Base-by-base conservation (phyloP, 2,113 vertebrate genomes). In the Hyla sarda region DNA sequence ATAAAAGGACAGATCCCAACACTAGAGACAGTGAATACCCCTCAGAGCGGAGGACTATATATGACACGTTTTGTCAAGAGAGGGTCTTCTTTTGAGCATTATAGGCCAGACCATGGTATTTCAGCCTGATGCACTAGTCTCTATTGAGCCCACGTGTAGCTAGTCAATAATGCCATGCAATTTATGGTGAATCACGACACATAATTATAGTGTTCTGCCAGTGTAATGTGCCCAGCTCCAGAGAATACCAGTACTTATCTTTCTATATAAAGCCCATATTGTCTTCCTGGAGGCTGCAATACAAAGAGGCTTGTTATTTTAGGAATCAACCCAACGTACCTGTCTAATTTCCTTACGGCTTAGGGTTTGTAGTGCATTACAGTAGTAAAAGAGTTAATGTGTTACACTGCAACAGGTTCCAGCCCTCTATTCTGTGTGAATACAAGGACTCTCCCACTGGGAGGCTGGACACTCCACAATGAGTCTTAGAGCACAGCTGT, bases 381-480 rank as follows among this genome's bases (percentile, higher is more conserved):
- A 80, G 77, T 13, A 34, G 32, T 60, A 30, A 4, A 17, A 80
- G 77, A 58, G 77, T 80, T 80, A 80, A 80, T 37, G 2, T 56
- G 13, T 7, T 21, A 60, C 28, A 45, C 32, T 62, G 77, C 77
- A 80, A 80, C 77, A 80, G 77, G 77, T 80, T 58, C 54, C 34
- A 60, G 77, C 77, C 54, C 34, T 45, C 34, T 28, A 41, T 25
- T 41, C 54, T 32, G n/a, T 30, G 60, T 32, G 67, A 82, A 82
- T 54, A 65, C 1, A 16, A 12, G 25, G 48, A 41, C 82, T 58
- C 82, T 83, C 82, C 82, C 69, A 83, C 82, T 6, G 69, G 82
- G 82, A 83, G 82, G 82, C 23, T 83, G 82, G 82, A 58, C 69
- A 54, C 67, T 56, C 60, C 60, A 62, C 30, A 60, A 62, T 58